Conservation (phyloP, 2,113 vertebrate species). For the Protobothrops flavoviridis region DNA sequence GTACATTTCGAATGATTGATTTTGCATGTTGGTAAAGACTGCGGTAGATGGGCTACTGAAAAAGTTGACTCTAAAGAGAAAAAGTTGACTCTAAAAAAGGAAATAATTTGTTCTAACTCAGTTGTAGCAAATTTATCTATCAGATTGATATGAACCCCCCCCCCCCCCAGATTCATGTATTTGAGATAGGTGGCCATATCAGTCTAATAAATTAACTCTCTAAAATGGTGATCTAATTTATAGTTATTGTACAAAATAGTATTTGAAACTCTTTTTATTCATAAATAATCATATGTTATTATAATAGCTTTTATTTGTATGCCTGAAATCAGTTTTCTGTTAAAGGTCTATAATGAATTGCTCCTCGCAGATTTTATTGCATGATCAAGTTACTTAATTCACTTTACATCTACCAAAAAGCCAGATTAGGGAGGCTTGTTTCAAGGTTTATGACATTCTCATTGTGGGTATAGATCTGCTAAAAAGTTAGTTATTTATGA, state of each 20-base stretch:
- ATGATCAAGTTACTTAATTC: not conserved
- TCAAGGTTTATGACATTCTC: not conserved
- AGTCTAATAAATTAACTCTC: not conserved
- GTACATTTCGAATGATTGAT: not conserved
- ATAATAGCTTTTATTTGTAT: not conserved
- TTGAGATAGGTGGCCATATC: not conserved
- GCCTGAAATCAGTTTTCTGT: not conserved
- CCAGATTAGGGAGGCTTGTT: not conserved
- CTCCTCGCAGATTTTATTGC: not conserved
- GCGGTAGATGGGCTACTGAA: not conserved
- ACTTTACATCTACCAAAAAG: not conserved
- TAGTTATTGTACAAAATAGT: not conserved
- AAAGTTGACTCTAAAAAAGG: not conserved
- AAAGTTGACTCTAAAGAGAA: not conserved
- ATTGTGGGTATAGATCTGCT: not conserved
- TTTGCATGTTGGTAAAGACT: not conserved
- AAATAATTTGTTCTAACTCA: not conserved
- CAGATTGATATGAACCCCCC: not conserved
- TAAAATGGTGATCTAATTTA: not conserved
- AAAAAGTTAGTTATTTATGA: not conserved
- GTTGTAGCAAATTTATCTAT: not conserved
- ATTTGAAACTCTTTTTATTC: not conserved
- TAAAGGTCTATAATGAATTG: not conserved
- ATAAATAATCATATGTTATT: not conserved
- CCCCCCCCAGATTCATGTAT: not conserved